Evolutionary conservation across 2,797 vertebrate species (phyloP).

Genomic region (Microctenopoma stevenorrisi): DNA sequence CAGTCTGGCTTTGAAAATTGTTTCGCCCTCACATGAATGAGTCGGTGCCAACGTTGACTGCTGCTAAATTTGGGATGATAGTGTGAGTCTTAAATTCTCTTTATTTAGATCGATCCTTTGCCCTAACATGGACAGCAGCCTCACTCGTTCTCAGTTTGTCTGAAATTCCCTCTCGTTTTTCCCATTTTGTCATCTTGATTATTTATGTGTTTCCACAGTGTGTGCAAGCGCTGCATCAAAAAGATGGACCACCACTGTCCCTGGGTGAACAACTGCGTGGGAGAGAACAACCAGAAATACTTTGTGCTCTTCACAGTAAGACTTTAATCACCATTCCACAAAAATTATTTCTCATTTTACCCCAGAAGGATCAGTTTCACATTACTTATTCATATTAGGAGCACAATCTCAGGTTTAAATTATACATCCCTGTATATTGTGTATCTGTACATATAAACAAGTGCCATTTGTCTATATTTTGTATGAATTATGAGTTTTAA

Average conservation of each 20-base stretch:
- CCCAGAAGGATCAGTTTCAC: not conserved
- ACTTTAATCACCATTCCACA: conserved; percentile 17
- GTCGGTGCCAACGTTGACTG: not conserved
- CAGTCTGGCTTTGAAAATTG: conserved; percentile 2
- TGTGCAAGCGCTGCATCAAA: conserved; percentile 97
- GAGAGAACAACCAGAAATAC: conserved; percentile 99
- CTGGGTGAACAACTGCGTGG: conserved; percentile 99
- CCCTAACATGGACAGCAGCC: not conserved
- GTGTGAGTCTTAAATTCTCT: not conserved
- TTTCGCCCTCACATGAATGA: conserved; percentile 11
- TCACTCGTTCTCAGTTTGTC: not conserved
- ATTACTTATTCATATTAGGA: not conserved
- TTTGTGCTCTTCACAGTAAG: conserved; percentile 99
- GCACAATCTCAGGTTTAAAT: not conserved
- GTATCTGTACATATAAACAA: no score
- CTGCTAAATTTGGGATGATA: conserved; percentile 1
- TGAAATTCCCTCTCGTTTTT: not conserved
- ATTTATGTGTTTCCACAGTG: conserved; percentile 80
- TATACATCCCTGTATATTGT: not conserved
- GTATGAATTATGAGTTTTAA: not conserved
- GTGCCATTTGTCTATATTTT: not conserved
- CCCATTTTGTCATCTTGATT: not conserved
- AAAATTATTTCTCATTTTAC: not conserved
- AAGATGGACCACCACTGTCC: conserved; percentile 99
- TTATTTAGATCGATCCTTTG: not conserved